A percentile compares a stretch with the other conserved stretches of the same genome.
phyloP scores from a whole-genome alignment of 2,888 invertebrate species.

The Rotaria socialis region DNA sequence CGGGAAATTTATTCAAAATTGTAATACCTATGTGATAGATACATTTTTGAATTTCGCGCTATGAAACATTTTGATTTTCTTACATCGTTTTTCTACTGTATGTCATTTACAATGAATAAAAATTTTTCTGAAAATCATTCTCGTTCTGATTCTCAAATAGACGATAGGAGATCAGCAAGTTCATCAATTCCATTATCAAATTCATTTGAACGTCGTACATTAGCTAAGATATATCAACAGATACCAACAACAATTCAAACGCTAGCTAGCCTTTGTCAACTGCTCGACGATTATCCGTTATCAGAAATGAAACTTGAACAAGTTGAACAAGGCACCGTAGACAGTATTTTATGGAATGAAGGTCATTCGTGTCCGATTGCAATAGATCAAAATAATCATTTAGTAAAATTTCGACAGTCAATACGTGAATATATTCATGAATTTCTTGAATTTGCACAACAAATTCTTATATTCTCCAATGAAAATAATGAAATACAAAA shows the following conservation, averaged over 20 bases:
- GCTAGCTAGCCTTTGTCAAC: not conserved
- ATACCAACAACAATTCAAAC: not conserved
- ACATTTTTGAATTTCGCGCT: not conserved
- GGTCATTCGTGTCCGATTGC: not conserved
- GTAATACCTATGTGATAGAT: too few relatives aligned
- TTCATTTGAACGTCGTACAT: not conserved
- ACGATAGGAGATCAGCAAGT: too few relatives aligned
- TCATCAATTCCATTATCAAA: not conserved
- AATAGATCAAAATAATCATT: not conserved
- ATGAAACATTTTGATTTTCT: not conserved
- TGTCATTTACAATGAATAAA: not conserved
- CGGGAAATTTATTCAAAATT: too few relatives aligned
- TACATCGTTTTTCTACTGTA: not conserved
- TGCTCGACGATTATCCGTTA: not conserved
- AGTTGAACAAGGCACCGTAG: not conserved
- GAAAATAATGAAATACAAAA: not conserved
- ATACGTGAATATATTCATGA: not conserved
- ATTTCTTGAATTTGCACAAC: constrained; percentile 6
- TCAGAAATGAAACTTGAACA: not conserved
- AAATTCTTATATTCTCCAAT: not conserved
- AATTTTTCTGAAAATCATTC: not conserved
- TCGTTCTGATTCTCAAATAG: not conserved
- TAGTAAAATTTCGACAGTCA: not conserved
- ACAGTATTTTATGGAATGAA: not conserved
- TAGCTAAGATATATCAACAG: not conserved